Conservation (phyloP, 2,888 invertebrate genomes). For the Cacoxenus indagator region DNA sequence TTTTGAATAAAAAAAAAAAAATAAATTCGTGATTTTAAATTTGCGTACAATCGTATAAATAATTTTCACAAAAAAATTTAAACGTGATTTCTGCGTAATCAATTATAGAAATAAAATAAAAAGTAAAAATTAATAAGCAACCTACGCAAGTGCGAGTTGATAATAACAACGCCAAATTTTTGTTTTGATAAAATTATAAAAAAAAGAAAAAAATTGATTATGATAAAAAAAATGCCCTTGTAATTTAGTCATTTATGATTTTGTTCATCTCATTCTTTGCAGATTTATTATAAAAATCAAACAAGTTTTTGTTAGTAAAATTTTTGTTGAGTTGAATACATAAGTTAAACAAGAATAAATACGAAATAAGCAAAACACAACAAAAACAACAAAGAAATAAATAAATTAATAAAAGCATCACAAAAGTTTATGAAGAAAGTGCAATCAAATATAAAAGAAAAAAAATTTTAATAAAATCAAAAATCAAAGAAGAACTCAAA, state of each 20-base stretch:
- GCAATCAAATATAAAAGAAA: slow-evolving; percentile 41
- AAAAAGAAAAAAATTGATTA: neutral
- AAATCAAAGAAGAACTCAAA: slow-evolving; percentile 31
- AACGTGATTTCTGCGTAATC: neutral
- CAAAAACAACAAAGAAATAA: slow-evolving; percentile 22
- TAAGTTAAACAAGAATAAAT: slow-evolving; percentile 35
- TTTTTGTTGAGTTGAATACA: slow-evolving; percentile 59
- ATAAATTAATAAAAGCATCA: slow-evolving; percentile 26
- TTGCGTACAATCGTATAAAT: neutral
- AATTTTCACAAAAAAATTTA: neutral
- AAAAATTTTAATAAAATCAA: neutral
- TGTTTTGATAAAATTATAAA: neutral
- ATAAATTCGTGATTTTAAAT: neutral
- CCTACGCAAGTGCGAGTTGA: slow-evolving; percentile 29
- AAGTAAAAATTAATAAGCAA: slow-evolving; percentile 24
- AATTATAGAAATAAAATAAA: neutral
- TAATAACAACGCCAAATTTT: slow-evolving; percentile 29
- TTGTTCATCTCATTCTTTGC: slow-evolving; percentile 29
- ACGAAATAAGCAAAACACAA: slow-evolving; percentile 26
- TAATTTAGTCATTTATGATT: neutral
- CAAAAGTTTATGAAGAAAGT: slow-evolving; percentile 50
- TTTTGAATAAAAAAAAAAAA: neutral
- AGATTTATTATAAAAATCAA: slow-evolving; percentile 49
- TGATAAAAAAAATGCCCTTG: neutral
- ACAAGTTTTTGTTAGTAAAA: slow-evolving; percentile 56